phyloP scores from a whole-genome alignment of 2,888 invertebrate genomes.

The Mimachlamys varia region DNA sequence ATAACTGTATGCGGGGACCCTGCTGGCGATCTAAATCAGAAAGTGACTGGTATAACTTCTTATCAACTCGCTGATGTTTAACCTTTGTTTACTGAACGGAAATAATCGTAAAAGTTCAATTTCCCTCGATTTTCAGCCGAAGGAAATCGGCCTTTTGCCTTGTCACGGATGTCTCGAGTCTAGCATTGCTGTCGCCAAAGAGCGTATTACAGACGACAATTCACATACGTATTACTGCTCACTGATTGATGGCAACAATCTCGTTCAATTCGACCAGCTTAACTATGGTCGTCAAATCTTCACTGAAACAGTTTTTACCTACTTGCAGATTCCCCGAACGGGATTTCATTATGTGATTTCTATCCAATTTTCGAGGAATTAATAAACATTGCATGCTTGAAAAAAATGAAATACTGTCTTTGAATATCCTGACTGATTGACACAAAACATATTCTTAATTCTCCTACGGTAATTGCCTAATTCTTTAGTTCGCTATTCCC shows the following conservation, averaged over 20 bases:
- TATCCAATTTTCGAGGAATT: background rate
- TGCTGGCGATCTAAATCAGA: background rate
- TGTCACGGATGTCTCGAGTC: background rate
- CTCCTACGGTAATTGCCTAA: background rate
- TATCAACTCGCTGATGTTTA: background rate
- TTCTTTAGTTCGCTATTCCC: background rate
- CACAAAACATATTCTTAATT: background rate
- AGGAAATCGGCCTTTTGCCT: background rate
- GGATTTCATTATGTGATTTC: background rate
- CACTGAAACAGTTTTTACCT: background rate
- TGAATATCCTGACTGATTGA: background rate
- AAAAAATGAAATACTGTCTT: background rate
- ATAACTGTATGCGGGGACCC: constrained; percentile 11
- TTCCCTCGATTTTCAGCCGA: background rate
- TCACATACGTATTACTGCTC: background rate
- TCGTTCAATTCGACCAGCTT: background rate
- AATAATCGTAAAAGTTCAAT: constrained; percentile 31
- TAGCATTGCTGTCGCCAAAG: background rate
- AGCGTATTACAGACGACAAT: background rate
- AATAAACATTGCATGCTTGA: background rate
- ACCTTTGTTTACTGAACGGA: constrained; percentile 27
- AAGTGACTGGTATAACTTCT: background rate
- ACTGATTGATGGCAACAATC: constrained; percentile 21
- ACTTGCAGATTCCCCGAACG: background rate
- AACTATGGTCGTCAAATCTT: background rate